phyloP scores from a whole-genome alignment of 2,113 vertebrate genomes.

The Reinhardtius hippoglossoides region DNA sequence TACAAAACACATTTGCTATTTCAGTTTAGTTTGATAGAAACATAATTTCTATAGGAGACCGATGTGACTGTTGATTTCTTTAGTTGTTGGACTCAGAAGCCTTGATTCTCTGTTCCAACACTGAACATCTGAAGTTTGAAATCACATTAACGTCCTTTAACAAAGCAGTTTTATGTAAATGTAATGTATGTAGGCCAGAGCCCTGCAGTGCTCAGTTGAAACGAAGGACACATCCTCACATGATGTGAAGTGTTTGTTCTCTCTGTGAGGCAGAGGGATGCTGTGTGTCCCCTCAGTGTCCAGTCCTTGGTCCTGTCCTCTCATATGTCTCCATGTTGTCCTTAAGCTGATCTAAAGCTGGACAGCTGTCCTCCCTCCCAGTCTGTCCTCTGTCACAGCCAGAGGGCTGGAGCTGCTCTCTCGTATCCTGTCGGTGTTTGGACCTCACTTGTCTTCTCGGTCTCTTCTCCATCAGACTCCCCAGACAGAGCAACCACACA shows the following conservation, averaged over 20 bases:
- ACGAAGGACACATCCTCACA: slow-evolving; percentile 22
- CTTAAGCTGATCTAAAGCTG: slow-evolving; percentile 24
- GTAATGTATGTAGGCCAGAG: slow-evolving; percentile 4
- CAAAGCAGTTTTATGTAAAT: slow-evolving; percentile 9
- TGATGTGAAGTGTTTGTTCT: slow-evolving; percentile 21
- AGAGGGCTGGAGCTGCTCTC: slow-evolving; percentile 41
- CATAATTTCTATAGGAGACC: not conserved
- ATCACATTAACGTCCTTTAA: not conserved
- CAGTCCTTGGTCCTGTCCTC: slow-evolving; percentile 32
- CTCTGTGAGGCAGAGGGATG: slow-evolving; percentile 17
- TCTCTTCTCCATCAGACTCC: slow-evolving; percentile 8
- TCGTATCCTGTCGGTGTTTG: slow-evolving; percentile 13
- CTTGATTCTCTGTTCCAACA: not conserved
- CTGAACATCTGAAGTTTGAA: not conserved
- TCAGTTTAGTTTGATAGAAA: not conserved
- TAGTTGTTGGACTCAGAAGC: not conserved
- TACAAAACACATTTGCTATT: not conserved
- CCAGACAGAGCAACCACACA: not conserved
- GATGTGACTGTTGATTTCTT: not conserved
- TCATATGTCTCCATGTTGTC: slow-evolving; percentile 4
- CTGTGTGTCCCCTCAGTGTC: slow-evolving; percentile 8
- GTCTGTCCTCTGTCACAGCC: slow-evolving; percentile 26
- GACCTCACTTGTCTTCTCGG: slow-evolving; percentile 1
- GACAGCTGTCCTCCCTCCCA: slow-evolving; percentile 36
- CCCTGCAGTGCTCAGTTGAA: slow-evolving; percentile 8